phyloP scores from a whole-genome alignment of 2,113 vertebrate species.

The Crotalus viridis region DNA sequence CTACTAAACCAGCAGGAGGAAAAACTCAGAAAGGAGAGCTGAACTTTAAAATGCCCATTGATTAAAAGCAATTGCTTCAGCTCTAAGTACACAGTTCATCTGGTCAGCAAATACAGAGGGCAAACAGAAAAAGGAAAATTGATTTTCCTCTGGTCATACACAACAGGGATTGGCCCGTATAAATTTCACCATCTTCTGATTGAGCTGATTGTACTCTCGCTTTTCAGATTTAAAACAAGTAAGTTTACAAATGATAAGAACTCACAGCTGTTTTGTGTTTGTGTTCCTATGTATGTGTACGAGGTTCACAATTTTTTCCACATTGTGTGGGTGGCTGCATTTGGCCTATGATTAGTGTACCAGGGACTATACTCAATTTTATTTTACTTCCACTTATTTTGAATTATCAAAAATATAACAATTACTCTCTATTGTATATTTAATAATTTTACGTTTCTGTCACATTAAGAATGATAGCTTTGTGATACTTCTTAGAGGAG shows the following conservation, averaged over 20 bases:
- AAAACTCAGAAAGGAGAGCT: not conserved
- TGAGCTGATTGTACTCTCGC: not conserved
- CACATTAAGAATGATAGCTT: not conserved
- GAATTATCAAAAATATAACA: not conserved
- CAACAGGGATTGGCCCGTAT: not conserved
- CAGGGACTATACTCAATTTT: not conserved
- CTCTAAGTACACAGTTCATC: not conserved
- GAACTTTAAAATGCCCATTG: conserved; percentile 14
- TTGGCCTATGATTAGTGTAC: not conserved
- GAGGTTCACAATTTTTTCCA: not conserved
- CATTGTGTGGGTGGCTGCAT: not conserved
- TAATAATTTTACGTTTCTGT: not conserved
- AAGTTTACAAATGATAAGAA: not conserved
- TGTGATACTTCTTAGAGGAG: not conserved
- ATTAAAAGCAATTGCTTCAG: conserved; percentile 20
- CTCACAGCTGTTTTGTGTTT: not conserved
- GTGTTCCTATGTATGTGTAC: not conserved
- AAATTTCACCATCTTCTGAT: not conserved
- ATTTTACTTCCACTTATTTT: not conserved
- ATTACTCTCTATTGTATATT: not conserved
- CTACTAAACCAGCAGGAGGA: not conserved
- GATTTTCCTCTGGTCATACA: not conserved
- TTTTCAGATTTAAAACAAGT: not conserved
- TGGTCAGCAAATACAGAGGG: not conserved
- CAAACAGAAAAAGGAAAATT: not conserved